phyloP scores from a whole-genome alignment of 2,797 vertebrate genomes.

The Haliaeetus vocifer region DNA sequence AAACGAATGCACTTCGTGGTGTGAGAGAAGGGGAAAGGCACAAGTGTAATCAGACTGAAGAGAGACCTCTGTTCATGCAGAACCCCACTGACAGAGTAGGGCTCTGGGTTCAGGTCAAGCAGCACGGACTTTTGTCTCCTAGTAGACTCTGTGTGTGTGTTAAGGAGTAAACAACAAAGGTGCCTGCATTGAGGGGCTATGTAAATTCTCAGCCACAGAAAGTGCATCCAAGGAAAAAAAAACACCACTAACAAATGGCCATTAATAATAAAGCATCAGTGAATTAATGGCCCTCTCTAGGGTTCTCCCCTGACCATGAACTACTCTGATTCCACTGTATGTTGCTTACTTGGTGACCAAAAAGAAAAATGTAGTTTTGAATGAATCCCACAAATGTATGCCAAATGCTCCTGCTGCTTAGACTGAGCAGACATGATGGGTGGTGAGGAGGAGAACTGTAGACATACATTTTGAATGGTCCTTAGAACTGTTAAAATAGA shows the following conservation, averaged over 20 bases:
- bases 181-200: background rate
- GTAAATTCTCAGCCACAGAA: background rate
- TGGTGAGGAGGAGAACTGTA: background rate
- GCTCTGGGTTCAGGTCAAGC: background rate
- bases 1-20: background rate
- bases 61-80: background rate
- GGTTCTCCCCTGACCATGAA: background rate
- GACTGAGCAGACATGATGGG: background rate
- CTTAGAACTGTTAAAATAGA: background rate
- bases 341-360: background rate
- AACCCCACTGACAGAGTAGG: background rate
- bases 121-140: background rate
- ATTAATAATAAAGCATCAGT: background rate
- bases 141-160: background rate
- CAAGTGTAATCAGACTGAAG: background rate
- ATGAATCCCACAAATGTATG: background rate
- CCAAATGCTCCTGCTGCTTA: background rate
- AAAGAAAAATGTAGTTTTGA: background rate
- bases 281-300: background rate
- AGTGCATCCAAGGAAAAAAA: background rate
- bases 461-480: rapidly evolving
- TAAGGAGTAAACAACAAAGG: background rate
- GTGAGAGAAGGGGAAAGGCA: background rate
- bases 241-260: background rate
- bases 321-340: background rate